Conservation (phyloP, 2,797 vertebrate species). For the Sitta carolinensis region DNA sequence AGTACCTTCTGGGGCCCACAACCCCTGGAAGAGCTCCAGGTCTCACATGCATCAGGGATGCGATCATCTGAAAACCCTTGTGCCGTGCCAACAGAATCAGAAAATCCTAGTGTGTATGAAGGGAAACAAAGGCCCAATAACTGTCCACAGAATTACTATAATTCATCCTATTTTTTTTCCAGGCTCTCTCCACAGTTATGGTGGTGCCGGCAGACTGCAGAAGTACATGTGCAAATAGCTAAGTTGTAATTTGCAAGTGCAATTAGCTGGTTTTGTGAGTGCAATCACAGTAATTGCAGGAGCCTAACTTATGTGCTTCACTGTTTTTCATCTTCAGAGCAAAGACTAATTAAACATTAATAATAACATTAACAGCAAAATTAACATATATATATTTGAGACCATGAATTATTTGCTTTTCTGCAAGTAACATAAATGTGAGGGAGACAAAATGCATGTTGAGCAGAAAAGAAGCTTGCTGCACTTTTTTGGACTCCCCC, state of each 20-base stretch:
- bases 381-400: constrained; percentile 65
- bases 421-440: constrained; percentile 3
- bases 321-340: constrained; percentile 64
- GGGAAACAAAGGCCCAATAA: constrained; percentile 33
- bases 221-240: constrained; percentile 67
- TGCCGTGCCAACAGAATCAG: not conserved
- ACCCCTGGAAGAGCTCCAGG: not conserved
- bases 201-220: constrained; percentile 50
- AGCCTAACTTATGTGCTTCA: constrained; percentile 63
- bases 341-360: constrained; percentile 69
- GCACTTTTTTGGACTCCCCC: not conserved
- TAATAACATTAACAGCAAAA: constrained; percentile 67
- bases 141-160: constrained; percentile 26
- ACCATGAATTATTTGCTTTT: constrained; percentile 65
- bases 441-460: constrained; percentile 42
- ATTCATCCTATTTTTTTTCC: constrained; percentile 29
- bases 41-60: not conserved
- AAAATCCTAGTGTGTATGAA: not conserved
- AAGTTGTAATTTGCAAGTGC: constrained; percentile 71
- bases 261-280: constrained; percentile 72
- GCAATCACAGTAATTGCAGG: constrained; percentile 72
- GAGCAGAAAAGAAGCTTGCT: constrained; percentile 22
- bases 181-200: constrained; percentile 31
- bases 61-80: not conserved
- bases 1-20: not conserved